Evolutionary conservation across 2,888 invertebrate species (phyloP), one percentile per base, ranked within the genome.

Genomic region (Pollenia griseotomentosa): DNA sequence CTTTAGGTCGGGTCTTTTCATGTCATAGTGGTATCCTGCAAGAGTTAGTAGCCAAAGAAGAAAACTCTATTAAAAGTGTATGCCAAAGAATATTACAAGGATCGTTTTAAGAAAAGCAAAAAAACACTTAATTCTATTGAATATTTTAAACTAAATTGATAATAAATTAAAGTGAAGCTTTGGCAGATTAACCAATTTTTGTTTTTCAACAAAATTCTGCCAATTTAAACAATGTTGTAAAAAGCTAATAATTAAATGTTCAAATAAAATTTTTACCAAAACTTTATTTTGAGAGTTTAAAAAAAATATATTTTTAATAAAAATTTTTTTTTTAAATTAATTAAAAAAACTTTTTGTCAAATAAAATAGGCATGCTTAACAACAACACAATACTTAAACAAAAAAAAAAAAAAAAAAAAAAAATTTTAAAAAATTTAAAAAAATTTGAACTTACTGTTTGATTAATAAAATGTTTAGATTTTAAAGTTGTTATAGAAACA

Each of bases 1-100:
- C 90, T 11, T 83, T 90, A 83, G 53, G 85, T 66, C 88, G 90
- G 2, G 89, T 90, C 6, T 89, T 91, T 71, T 89, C 89, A 73
- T 89, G 90, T 66, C 89, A 90, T 88, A 88, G 88, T 88, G 89
- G 88, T 71, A 82, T 90, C 85, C 90, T 90, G 89, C 88, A 90
- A 90, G 89, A 90, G 79, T 87, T 89, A 70, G 88, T 88, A 88
- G 51, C 83, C 53, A 83, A 88, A 82, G 90, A 90, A 74, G 73
- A 84, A 68, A 88, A 89, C 70, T 82, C 66, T 11, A 73, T 83
- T 75, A 83, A 77, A 83, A 81, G 42, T 57, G 74, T 79, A 53
- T 79, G 80, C 68, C 85, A 83, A 77, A 85, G 53, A 83, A 83
- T 85, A 77, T 77, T 86, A 68, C 23, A 84, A 68, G 87, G 87